Conservation (phyloP, 2,888 invertebrate species). For the Pachymerium ferrugineum region DNA sequence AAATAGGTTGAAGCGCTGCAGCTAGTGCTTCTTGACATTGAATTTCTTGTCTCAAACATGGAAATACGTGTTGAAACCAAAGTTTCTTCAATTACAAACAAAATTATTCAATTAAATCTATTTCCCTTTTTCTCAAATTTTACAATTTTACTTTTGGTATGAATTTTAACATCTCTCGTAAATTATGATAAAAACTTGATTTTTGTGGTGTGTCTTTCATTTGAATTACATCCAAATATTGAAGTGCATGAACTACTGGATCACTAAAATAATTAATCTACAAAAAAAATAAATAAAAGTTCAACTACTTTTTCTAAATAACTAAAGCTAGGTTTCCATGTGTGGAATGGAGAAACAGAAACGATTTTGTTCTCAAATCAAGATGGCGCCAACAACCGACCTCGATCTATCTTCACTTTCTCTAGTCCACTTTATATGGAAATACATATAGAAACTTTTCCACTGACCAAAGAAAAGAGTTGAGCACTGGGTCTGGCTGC, state of each 20-base stretch:
- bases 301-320: neutral
- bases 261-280: slow-evolving; percentile 63
- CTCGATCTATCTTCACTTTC: too few relatives aligned
- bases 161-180: slow-evolving; percentile 77
- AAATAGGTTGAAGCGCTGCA: slow-evolving; percentile 74
- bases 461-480: slow-evolving; percentile 63
- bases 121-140: slow-evolving; percentile 32
- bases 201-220: slow-evolving; percentile 87
- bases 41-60: slow-evolving; percentile 77
- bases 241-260: slow-evolving; percentile 82
- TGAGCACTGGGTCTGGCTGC: slow-evolving; percentile 85
- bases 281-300: slow-evolving; percentile 35
- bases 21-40: slow-evolving; percentile 78
- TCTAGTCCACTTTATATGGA: too few relatives aligned
- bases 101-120: neutral
- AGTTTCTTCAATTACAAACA: slow-evolving; percentile 65
- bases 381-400: neutral
- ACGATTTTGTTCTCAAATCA: neutral
- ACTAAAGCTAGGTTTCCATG: too few relatives aligned
- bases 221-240: slow-evolving; percentile 85
- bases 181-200: slow-evolving; percentile 78
- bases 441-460: too few relatives aligned
- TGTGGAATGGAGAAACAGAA: neutral
- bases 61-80: slow-evolving; percentile 91
- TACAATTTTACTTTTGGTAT: slow-evolving; percentile 87